Evolutionary conservation across 2,888 invertebrate species (phyloP).

Genomic region (Nemotelus nigrinus): DNA sequence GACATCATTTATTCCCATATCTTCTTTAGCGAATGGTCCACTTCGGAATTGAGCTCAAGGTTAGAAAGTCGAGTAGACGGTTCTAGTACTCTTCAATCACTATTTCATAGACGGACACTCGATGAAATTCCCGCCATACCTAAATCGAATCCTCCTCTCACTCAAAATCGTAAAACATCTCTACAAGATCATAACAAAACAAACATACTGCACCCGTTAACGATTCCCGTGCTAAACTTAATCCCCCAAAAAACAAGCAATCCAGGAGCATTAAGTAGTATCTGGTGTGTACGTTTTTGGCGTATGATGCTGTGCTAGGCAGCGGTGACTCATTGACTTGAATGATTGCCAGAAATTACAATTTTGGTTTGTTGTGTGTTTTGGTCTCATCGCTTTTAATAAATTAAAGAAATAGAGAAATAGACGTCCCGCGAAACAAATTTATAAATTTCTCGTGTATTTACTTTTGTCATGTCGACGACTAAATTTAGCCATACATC

Average conservation of each 20-base stretch:
- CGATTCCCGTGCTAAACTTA: neutral
- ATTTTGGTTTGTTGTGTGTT: conserved; percentile 9
- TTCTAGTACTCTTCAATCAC: too few species aligned
- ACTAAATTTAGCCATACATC: conserved; percentile 7
- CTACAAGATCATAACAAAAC: neutral
- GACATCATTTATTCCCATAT: too few species aligned
- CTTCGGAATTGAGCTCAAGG: too few species aligned
- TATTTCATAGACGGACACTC: too few species aligned
- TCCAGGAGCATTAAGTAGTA: neutral
- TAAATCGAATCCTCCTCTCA: too few species aligned
- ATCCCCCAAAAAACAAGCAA: conserved; percentile 8
- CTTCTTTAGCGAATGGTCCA: too few species aligned
- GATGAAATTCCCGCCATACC: too few species aligned
- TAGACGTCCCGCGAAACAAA: neutral
- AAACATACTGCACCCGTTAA: neutral
- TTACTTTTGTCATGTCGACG: neutral
- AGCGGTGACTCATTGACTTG: conserved; percentile 6
- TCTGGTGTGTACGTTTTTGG: neutral
- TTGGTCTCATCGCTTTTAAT: conserved; percentile 11
- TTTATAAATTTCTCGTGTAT: conserved; percentile 17
- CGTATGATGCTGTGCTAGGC: too few species aligned
- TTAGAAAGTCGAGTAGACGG: too few species aligned
- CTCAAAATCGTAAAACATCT: neutral
- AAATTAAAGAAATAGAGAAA: neutral
- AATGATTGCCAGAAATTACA: conserved; percentile 24